Evolutionary conservation across 2,113 vertebrate genomes (phyloP).

Genomic region (Gopherus evgoodei): DNA sequence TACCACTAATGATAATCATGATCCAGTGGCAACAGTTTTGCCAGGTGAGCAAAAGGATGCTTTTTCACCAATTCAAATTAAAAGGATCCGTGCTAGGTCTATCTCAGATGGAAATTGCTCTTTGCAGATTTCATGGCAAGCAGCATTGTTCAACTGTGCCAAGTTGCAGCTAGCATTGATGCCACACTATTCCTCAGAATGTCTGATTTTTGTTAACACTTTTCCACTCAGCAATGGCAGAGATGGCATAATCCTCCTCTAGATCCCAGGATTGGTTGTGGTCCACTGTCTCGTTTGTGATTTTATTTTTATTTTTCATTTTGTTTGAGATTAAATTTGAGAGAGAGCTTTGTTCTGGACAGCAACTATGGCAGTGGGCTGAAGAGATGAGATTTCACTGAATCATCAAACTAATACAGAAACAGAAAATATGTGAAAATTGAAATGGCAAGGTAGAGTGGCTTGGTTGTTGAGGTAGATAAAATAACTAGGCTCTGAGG

Average conservation of each 20-base stretch:
- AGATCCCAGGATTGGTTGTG: conserved; percentile 56
- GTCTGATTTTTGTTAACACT: conserved; percentile 44
- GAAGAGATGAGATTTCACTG: conserved; percentile 78
- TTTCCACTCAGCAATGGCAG: conserved; percentile 9
- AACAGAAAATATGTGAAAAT: conserved; percentile 79
- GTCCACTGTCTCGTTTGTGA: conserved; percentile 73
- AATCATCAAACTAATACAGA: conserved; percentile 73
- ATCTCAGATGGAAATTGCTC: conserved; percentile 31
- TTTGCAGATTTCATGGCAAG: neutral
- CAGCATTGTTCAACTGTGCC: conserved; percentile 1
- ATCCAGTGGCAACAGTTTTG: neutral
- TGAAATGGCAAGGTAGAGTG: conserved; percentile 79
- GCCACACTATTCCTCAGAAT: neutral
- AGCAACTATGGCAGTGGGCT: conserved; percentile 72
- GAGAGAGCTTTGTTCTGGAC: conserved; percentile 76
- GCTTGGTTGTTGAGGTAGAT: conserved; percentile 73
- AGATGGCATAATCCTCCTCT: neutral
- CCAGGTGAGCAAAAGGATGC: neutral
- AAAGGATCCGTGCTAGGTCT: neutral
- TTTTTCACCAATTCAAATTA: neutral
- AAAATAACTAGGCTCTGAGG: conserved; percentile 71
- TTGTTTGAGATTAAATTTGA: conserved; percentile 81
- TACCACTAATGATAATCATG: neutral
- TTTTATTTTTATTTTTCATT: conserved; percentile 75
- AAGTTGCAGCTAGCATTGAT: conserved; percentile 8